Evolutionary conservation across 2,888 invertebrate genomes (phyloP).

Genomic region (Emesis castigata): DNA sequence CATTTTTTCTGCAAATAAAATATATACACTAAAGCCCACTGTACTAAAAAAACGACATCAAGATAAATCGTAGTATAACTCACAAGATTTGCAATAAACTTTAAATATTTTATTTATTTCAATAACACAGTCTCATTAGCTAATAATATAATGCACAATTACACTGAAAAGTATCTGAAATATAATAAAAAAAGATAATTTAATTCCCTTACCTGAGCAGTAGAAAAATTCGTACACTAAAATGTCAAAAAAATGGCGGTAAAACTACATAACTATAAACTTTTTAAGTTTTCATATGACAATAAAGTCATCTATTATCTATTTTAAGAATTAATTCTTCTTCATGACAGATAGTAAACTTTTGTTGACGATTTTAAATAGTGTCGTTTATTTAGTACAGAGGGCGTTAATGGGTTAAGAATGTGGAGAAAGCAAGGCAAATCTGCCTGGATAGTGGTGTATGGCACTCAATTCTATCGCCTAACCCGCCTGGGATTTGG

Average conservation of each 20-base stretch:
- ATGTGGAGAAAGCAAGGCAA: too few species aligned
- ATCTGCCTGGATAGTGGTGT: too few species aligned
- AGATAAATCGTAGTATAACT: neutral
- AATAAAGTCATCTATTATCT: neutral
- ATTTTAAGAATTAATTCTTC: neutral
- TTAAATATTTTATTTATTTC: neutral
- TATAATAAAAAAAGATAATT: neutral
- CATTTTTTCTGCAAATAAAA: neutral
- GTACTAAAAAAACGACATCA: neutral
- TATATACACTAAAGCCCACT: neutral
- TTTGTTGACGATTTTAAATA: neutral
- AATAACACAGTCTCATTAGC: neutral
- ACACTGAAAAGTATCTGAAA: too few species aligned
- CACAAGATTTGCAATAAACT: neutral
- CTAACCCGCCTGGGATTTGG: too few species aligned
- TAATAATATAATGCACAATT: neutral
- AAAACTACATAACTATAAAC: neutral
- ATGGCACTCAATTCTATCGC: too few species aligned
- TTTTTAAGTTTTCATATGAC: neutral
- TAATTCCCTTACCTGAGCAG: neutral
- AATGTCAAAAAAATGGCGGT: neutral
- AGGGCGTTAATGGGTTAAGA: neutral
- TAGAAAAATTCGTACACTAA: neutral
- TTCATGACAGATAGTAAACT: neutral
- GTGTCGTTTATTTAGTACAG: neutral